Conservation (phyloP, 2,797 vertebrate genomes). For the Catamblyrhynchus diadema region DNA sequence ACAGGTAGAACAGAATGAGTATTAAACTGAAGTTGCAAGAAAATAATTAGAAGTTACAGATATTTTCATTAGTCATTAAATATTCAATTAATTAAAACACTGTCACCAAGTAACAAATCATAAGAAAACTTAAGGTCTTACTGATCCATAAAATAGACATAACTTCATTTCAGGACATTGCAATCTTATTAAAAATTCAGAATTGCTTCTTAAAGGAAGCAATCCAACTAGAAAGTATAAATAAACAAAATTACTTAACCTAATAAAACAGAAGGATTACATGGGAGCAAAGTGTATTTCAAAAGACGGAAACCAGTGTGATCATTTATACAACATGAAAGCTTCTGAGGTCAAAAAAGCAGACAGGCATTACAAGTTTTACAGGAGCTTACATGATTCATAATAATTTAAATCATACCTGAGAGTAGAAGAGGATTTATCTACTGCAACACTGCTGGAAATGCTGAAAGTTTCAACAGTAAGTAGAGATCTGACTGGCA, state of each 20-base stretch:
- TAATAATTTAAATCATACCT: slow-evolving; percentile 76
- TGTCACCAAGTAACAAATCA: not conserved
- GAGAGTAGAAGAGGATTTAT: slow-evolving; percentile 92
- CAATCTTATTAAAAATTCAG: not conserved
- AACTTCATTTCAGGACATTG: not conserved
- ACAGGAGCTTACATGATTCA: not conserved
- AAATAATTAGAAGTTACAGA: not conserved
- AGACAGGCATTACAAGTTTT: not conserved
- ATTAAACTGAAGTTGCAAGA: not conserved
- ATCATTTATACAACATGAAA: not conserved
- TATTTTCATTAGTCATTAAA: not conserved
- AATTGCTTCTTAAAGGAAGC: not conserved
- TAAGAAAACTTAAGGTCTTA: not conserved
- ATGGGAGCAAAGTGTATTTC: not conserved
- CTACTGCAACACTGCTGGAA: slow-evolving; percentile 91
- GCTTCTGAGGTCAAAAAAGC: not conserved
- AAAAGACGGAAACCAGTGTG: not conserved
- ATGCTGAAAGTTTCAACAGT: slow-evolving; percentile 97
- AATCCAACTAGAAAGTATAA: not conserved
- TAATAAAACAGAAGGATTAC: not conserved
- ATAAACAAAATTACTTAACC: not conserved
- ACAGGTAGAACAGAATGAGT: not conserved
- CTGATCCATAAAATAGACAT: not conserved
- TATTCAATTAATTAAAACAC: not conserved
- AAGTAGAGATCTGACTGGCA: slow-evolving; percentile 89